These are phyloP conservation scores for Deroplatys truncata DNA, from an alignment of 2,888 invertebrate genomes.

Conservation along the genomic window DNA sequence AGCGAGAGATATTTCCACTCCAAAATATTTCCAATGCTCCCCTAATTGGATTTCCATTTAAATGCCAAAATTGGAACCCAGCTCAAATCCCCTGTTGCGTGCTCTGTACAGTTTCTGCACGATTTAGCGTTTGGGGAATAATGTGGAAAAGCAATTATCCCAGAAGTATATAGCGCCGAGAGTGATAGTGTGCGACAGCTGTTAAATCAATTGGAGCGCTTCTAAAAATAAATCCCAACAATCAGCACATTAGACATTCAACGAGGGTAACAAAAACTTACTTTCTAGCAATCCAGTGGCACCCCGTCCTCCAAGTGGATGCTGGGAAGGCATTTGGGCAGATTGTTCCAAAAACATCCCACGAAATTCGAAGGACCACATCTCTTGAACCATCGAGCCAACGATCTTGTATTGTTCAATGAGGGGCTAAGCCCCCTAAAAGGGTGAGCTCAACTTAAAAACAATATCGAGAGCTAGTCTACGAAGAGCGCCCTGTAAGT, in stretches of 20 bases:
- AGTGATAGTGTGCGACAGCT: not conserved
- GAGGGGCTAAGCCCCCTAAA: no score
- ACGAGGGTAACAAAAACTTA: no score
- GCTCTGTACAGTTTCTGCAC: not conserved
- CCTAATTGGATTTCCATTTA: not conserved
- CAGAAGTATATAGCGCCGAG: not conserved
- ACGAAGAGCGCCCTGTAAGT: no score
- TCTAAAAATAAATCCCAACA: not conserved
- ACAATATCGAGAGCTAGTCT: no score
- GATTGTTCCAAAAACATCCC: no score
- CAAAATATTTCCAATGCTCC: not conserved
- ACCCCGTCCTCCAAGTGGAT: no score
- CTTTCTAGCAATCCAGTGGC: no score
- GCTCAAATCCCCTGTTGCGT: not conserved
- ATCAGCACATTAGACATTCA: not conserved
- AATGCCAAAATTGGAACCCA: not conserved
- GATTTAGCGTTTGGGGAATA: not conserved
- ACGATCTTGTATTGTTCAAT: no score
- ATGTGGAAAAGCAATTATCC: not conserved
- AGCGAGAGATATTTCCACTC: not conserved
- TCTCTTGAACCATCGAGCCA: no score
- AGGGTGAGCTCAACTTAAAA: no score
- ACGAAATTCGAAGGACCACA: no score
- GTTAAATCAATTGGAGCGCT: not conserved
- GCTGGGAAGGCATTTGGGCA: no score